Percentiles rank a stretch among this genome's conserved stretches.
Conservation (phyloP, 2,113 vertebrate genomes). For the Chaetura pelagica region DNA sequence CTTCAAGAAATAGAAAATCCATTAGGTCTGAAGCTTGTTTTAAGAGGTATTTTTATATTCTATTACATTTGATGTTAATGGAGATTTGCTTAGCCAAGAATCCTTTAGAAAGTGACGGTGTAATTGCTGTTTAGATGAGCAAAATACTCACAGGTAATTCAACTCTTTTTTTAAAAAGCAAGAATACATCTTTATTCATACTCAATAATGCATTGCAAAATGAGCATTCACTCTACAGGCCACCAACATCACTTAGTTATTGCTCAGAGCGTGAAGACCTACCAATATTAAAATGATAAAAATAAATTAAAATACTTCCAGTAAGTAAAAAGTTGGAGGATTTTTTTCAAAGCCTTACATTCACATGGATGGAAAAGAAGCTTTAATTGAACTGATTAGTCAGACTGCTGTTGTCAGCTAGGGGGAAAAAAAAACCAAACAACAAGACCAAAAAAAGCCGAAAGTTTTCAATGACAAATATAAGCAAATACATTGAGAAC, state of each 20-base stretch:
- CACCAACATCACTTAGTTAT: not conserved
- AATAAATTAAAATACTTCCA: not conserved
- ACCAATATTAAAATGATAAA: not conserved
- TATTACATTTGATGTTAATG: not conserved
- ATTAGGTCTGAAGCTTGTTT: not conserved
- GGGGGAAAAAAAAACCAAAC: not conserved
- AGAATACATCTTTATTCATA: not conserved
- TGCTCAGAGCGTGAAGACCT: not conserved
- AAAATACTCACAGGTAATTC: slow-evolving; percentile 8
- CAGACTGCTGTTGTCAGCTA: not conserved
- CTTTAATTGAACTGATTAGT: not conserved
- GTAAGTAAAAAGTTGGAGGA: not conserved
- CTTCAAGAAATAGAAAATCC: not conserved
- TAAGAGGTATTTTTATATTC: not conserved
- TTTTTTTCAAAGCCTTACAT: not conserved
- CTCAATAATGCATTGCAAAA: not conserved
- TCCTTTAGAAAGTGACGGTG: not conserved
- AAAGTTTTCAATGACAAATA: not conserved
- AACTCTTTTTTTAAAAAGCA: not conserved
- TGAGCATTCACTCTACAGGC: not conserved
- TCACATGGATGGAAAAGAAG: not conserved
- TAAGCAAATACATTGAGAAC: not conserved
- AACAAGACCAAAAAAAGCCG: no score
- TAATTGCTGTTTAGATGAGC: not conserved
- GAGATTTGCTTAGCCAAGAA: not conserved